These are phyloP conservation scores for Cephus sareptanus DNA, from an alignment of 2,888 invertebrate genomes.

Conservation along the genomic window DNA sequence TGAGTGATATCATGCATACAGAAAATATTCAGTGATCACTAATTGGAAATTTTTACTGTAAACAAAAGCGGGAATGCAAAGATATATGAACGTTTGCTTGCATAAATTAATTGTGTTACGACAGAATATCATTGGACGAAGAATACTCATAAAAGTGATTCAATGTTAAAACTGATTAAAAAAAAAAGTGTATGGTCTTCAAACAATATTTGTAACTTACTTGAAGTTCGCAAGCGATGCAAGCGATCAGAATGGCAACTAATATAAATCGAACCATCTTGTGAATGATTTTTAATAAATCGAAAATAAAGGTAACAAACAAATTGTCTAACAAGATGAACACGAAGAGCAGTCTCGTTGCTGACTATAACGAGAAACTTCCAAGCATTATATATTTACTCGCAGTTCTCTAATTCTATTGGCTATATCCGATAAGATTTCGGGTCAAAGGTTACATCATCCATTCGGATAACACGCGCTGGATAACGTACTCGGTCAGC, in stretches of 20 bases:
- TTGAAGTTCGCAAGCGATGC: conserved; percentile 39
- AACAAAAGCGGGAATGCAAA: neutral
- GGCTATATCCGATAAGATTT: neutral
- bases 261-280: conserved; percentile 44
- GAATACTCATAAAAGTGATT: neutral
- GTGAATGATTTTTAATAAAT: neutral
- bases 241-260: conserved; percentile 32
- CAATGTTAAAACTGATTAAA: neutral
- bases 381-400: neutral
- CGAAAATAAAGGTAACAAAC: conserved; percentile 17
- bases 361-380: neutral
- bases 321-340: neutral
- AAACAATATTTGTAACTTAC: conserved; percentile 28
- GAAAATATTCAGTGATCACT: neutral
- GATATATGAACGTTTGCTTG: neutral
- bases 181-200: neutral
- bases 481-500: neutral
- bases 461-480: neutral
- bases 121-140: neutral
- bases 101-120: neutral
- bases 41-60: neutral
- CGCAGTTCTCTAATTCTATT: neutral
- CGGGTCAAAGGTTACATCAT: neutral
- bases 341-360: neutral
- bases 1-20: neutral